These are phyloP conservation scores for Sphyrna mokarran DNA, from an alignment of 2,113 vertebrate genomes.

Conservation along the genomic window DNA sequence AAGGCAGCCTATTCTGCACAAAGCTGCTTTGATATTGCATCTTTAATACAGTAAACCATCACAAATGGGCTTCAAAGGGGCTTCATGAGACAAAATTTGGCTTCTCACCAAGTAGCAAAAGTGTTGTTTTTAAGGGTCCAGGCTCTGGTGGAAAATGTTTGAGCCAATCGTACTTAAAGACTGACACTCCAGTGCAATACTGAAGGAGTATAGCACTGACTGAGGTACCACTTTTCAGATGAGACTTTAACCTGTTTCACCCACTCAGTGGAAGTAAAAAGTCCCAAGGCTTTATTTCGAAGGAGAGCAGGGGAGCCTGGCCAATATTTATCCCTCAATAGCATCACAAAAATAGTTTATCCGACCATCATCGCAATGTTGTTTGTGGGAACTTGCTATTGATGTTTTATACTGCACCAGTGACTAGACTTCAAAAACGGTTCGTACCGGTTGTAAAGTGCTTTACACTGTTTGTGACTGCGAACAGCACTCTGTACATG, in stretches of 20 bases:
- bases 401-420: not conserved
- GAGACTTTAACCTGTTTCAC: not conserved
- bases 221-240: not conserved
- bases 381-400: not conserved
- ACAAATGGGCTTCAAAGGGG: not conserved
- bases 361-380: not conserved
- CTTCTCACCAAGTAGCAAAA: not conserved
- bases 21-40: not conserved
- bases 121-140: not conserved
- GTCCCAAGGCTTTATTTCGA: not conserved
- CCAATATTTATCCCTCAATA: not conserved
- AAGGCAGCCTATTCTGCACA: not conserved
- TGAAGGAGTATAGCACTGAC: not conserved
- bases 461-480: not conserved
- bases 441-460: too few species aligned
- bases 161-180: not conserved
- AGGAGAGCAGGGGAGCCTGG: not conserved
- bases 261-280: not conserved
- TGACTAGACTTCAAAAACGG: not conserved
- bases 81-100: not conserved
- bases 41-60: not conserved
- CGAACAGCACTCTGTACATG: not conserved
- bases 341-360: not conserved
- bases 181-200: not conserved
- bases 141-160: not conserved